phyloP scores from a whole-genome alignment of 1,140 invertebrate genomes.

The Trichonephila inaurata region DNA sequence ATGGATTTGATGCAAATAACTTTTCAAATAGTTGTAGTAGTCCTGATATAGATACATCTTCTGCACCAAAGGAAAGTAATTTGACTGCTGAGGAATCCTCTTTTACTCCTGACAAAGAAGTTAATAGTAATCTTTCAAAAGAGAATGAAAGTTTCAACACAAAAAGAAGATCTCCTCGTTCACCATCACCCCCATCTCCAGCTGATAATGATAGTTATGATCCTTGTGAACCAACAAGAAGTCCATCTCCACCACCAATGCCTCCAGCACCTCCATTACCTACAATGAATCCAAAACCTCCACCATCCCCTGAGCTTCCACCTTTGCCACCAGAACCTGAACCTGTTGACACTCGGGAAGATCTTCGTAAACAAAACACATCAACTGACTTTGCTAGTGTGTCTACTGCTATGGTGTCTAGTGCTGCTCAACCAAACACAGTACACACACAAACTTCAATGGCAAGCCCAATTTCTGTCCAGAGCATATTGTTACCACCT shows the following conservation, averaged over 20 bases:
- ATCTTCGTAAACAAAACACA: neutral
- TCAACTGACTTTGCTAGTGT: neutral
- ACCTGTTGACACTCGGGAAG: constrained; percentile 55
- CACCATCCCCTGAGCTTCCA: constrained; percentile 77
- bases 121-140: constrained; percentile 26
- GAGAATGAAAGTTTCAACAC: constrained; percentile 54
- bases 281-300: constrained; percentile 75
- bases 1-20: constrained; percentile 63
- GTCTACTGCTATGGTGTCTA: constrained; percentile 24
- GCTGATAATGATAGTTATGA: constrained; percentile 86
- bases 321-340: constrained; percentile 78
- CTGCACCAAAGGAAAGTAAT: neutral
- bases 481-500: constrained; percentile 51
- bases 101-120: constrained; percentile 24
- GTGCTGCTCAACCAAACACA: constrained; percentile 24
- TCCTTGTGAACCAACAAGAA: constrained; percentile 93
- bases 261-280: constrained; percentile 69
- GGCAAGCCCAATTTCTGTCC: constrained; percentile 41
- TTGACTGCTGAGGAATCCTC: neutral
- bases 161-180: constrained; percentile 67
- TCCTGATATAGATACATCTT: neutral
- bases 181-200: constrained; percentile 75
- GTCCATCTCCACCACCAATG: constrained; percentile 83
- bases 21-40: constrained; percentile 65
- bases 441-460: constrained; percentile 61